Base-by-base conservation (phyloP, 2,888 invertebrate species). In the Congeria kusceri region DNA sequence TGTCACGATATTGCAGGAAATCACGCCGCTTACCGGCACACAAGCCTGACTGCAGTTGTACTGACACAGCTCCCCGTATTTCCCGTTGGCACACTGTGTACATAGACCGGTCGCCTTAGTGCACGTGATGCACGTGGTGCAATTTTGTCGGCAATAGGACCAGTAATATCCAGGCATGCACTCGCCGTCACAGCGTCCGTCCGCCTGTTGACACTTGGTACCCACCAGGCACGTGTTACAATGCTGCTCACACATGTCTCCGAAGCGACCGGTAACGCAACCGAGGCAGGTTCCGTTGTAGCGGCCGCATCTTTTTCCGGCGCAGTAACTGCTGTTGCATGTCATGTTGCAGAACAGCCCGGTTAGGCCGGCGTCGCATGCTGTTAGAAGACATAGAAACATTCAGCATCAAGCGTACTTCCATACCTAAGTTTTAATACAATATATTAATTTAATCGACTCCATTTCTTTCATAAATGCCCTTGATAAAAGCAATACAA, bases 121-220 rank as follows among this genome's bases (percentile, higher is more conserved):
- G 57, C 83, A 83, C 11, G 61, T 20, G n/a, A 68, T 62, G 47
- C 83, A 83, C 1, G 71, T 72, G 3, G 47, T n/a, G 39, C 82
- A 82, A 5, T 20, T 39, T 11, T 57, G 46, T 13, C 23, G 20
- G 57, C 82, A 82, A 46, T 66, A 69, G 25, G 58, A 32, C 3
- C 78, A 78, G 46, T 59, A 69, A 20, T 72, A 69, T 18, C 82
- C 82, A 15, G 64, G 44, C 13, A 39, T 49, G 23, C 81, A 81
- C 9, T 61, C 81, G 5, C 56, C 47, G 32, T 74, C 67, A 57
- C 81, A 81, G 56, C 28, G 62, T n/a, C 81, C 81, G 56, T 81
- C 77, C 11, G 25, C 5, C 53, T 77, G 70, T 27, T 47, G 46
- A 39, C 81, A 81, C 3, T 77, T 68, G 63, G 66, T 81, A 28